Evolutionary conservation across 1,140 invertebrate genomes (phyloP).

Genomic region (Psix sp.): DNA sequence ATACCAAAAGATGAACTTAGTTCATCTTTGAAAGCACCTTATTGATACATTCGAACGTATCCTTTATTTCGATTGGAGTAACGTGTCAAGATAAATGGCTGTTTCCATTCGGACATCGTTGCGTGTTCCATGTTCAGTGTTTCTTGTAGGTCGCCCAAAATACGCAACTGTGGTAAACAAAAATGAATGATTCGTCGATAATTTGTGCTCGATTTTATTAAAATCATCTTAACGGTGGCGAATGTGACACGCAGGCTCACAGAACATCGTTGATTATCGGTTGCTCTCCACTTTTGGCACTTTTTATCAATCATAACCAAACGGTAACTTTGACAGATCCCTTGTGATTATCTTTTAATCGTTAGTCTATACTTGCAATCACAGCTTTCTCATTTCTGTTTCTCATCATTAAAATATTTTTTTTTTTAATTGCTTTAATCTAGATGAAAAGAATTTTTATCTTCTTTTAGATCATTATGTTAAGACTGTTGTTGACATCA

Average conservation of each 20-base stretch:
- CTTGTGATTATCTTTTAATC: too few species aligned
- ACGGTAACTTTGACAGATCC: slow-evolving; percentile 26
- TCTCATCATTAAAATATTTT: neutral
- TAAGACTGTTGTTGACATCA: too few species aligned
- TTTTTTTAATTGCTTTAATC: too few species aligned
- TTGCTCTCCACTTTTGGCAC: neutral
- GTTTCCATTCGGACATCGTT: slow-evolving; percentile 17
- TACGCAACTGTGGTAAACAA: slow-evolving; percentile 10
- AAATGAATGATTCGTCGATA: slow-evolving; percentile 24
- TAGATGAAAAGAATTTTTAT: too few species aligned
- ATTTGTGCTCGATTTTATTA: slow-evolving; percentile 6
- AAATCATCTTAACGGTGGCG: neutral
- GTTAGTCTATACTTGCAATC: too few species aligned
- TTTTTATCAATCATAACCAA: slow-evolving; percentile 16
- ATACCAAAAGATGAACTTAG: neutral
- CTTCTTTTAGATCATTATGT: too few species aligned
- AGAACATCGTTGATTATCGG: neutral
- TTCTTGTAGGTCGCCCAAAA: neutral
- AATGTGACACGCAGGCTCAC: neutral
- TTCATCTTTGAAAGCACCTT: neutral
- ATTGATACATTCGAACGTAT: slow-evolving; percentile 8
- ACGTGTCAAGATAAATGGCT: slow-evolving; percentile 29
- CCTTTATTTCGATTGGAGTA: neutral
- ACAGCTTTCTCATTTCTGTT: neutral
- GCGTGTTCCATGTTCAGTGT: slow-evolving; percentile 2